Base-by-base conservation (phyloP, 2,113 vertebrate genomes). In the Lamprotornis superbus region DNA sequence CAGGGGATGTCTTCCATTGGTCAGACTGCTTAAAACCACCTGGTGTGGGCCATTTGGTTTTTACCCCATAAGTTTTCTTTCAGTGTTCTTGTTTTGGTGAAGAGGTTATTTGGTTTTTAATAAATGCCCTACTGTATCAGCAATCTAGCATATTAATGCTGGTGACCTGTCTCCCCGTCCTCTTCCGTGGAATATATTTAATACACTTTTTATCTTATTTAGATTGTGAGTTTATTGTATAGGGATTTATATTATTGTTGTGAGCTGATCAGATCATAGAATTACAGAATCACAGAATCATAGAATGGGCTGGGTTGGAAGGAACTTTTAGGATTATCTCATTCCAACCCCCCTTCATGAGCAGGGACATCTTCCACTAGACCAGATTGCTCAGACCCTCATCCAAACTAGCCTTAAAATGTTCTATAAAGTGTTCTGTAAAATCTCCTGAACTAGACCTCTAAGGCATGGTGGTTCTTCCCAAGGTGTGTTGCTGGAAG, bases 21-120 rank as follows among this genome's bases (percentile, higher is more conserved):
- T 79, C 57, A 64, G 21, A 44, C 24, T 79, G 35, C 24, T 49
- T 75, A 67, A 53, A 75, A 75, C 12, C 19, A 40, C n/a, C 33
- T 73, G 56, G 39, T 69, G 11, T 68, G 24, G 2, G 23, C 5
- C 0, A 0, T 42, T 80, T 24, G 16, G 0, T 5, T 78, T 79
- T 52, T 55, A 23, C 9, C 14, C 9, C 1, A 0, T 31, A 50
- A 55, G 12, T 52, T 86, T 95, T 87, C 42, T 84, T 60, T 9
- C 15, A 33, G 17, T 28, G 7, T 33, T 84, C 35, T 63, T 73
- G 8, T 23, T 79, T 61, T 57, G 10, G 3, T 47, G 59, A 49
- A 63, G 25, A 40, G 33, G 6, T 67, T 46, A 53, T 49, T 85
- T 84, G 13, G 15, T 31, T 68, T 86, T 83, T 33, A 55, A 65